Percentiles rank a stretch among this genome's conserved stretches.
Evolutionary conservation across 1,140 invertebrate species (phyloP).

Genomic region (Drosophila miranda): DNA sequence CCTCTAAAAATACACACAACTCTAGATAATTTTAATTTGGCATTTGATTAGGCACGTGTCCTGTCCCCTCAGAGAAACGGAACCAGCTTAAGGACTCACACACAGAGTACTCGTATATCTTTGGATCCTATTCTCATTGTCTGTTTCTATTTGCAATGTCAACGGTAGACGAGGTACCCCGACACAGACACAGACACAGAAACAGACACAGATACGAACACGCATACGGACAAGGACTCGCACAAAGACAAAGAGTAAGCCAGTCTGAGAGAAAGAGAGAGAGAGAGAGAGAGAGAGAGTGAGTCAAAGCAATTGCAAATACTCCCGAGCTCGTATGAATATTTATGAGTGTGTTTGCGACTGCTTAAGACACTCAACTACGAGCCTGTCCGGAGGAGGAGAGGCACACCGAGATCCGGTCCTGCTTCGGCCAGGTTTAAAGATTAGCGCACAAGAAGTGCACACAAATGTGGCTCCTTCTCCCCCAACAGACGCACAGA

Average conservation of each 20-base stretch:
- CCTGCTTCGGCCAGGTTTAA: conserved; percentile 45
- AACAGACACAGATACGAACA: background rate
- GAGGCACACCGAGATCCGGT: background rate
- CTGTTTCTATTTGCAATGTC: conserved; percentile 65
- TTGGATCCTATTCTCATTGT: conserved; percentile 27
- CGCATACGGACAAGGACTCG: background rate
- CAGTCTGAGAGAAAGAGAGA: background rate
- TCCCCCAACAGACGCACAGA: too few relatives aligned
- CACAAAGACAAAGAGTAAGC: background rate
- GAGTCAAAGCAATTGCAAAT: conserved; percentile 69
- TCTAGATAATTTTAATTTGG: conserved; percentile 72
- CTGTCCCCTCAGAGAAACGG: conserved; percentile 2
- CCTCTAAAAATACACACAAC: conserved; percentile 51
- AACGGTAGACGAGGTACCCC: conserved; percentile 31
- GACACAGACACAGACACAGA: conserved; percentile 19
- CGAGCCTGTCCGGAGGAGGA: background rate
- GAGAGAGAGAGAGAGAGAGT: conserved; percentile 8
- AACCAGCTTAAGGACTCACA: conserved; percentile 28
- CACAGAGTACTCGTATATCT: conserved; percentile 13
- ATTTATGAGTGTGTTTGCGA: conserved; percentile 69
- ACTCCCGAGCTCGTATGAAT: conserved; percentile 66
- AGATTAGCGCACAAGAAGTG: conserved; percentile 58
- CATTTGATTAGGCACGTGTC: conserved; percentile 74
- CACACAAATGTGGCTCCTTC: conserved; percentile 37
- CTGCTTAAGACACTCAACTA: conserved; percentile 70